phyloP scores from a whole-genome alignment of 1,140 invertebrate genomes.

The Aphelenchoides besseyi region DNA sequence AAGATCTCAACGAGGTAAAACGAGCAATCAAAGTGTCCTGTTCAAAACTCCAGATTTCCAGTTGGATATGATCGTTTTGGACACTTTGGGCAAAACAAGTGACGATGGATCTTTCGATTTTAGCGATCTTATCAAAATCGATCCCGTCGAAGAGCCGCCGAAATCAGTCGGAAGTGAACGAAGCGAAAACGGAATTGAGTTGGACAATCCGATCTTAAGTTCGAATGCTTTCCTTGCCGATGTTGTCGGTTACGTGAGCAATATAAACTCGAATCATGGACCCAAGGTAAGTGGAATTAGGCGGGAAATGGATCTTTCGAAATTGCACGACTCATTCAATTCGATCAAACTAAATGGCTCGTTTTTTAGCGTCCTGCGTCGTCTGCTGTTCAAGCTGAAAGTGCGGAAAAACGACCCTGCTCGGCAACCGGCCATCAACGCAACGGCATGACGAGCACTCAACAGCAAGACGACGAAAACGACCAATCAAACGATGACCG shows the following conservation, averaged over 20 bases:
- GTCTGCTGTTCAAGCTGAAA: not conserved
- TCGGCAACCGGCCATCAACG: not conserved
- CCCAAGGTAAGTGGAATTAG: not conserved
- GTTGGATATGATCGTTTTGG: conserved; percentile 8
- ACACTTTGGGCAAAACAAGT: conserved; percentile 14
- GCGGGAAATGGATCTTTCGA: not conserved
- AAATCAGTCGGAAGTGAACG: not conserved
- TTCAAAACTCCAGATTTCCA: too few species aligned
- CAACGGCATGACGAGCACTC: not conserved
- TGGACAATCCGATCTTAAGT: not conserved
- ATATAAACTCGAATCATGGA: not conserved
- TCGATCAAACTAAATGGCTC: not conserved
- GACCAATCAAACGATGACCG: not conserved
- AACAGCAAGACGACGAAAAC: not conserved
- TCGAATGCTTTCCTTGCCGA: not conserved
- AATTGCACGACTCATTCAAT: not conserved
- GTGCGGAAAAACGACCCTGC: not conserved
- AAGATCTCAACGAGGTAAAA: conserved; percentile 9
- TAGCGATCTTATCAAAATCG: conserved; percentile 7
- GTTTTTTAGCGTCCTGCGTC: not conserved
- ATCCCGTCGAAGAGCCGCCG: not conserved
- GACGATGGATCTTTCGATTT: not conserved
- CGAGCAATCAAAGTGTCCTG: too few species aligned
- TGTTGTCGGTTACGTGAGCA: not conserved
- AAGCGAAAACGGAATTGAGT: not conserved